Base-by-base conservation (phyloP, 2,113 vertebrate species). In the Etia nguti region DNA sequence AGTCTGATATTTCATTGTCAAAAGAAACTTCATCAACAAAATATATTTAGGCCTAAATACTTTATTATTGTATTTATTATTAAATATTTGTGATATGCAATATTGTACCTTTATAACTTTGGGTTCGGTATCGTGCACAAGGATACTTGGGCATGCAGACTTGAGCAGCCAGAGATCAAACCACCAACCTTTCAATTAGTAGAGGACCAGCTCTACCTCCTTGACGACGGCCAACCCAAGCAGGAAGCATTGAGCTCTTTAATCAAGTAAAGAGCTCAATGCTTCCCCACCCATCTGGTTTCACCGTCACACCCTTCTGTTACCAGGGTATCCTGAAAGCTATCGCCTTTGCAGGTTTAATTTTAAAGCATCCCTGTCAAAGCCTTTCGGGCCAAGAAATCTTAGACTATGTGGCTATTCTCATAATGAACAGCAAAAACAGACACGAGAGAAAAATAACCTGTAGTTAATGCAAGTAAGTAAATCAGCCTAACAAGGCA, bases 321-420 rank as follows among this genome's bases (percentile, higher is more conserved):
- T 93, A 85, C 86, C 41, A n/a, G 56, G 70, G 86, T 80, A 88
- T 85, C 26, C 7, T 83, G 81, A 75, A n/a, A 79, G 86, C 86
- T 18, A n/a, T 54, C 79, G 52, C 57, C 36, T 13, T 10, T 77
- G 81, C 82, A 81, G 82, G 86, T 93, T 93, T 94, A 95, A 96
- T 94, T 95, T 91, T 95, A 95, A 95, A 92, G 73, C 89, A 56
- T 88, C 80, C 52, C 57, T 79, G 79, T 34, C 46, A 52, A 77
- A 77, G 73, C 73, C 62, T 84, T 84, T 82, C 57, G 22, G 50
- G 84, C 81, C 77, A 68, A 62, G 87, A 86, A 82, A 84, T 90
- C 73, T 70, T 80, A 29, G 88, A 81, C 81, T 86, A 90, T 83
- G 89, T 16, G 80, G 57, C 90, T 94, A 94, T 95, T 95, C 89